Base-by-base conservation (phyloP, 30 jellyfish, hydroid and myxozoan genomes). In the Aurelia sp. region DNA sequence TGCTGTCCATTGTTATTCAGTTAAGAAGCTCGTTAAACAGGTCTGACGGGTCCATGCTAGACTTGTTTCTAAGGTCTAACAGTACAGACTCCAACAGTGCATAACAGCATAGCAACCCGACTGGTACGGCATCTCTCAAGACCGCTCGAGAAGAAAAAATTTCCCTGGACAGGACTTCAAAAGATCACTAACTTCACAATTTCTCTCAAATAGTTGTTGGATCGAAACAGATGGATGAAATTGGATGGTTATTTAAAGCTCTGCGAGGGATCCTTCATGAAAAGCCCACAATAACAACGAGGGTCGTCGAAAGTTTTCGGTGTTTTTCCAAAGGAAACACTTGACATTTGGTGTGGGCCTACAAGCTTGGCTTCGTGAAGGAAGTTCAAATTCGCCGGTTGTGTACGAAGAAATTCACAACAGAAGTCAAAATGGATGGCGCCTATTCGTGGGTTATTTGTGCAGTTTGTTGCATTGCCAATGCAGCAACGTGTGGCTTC, bases 401-500 rank as follows among this genome's bases (percentile, higher is more conserved):
- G 52, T n/a, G 0, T 3, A 18, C 31, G 61, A 17, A 44, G 58
- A 76, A 44, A 38, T 8, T 21, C 2, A n/a, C 66, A 11, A 44
- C 55, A 5, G 55, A 44, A 44, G 9, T 44, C 55, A 70, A 35
- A n/a, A 82, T 82, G 92, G 92, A 82, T 53, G 88, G 86, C 0
- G 5, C 19, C 19, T 78, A 76, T 40, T 74, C 89, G 11, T 94
- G 99, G 99, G 61, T 94, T 53, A 91, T 94, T 1, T 73, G 97
- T 48, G 76, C 75, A 4, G 86, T 84, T 38, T 57, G 96, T 19
- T 89, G 85, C 74, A 16, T 90, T 18, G 97, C 96, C 59, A 96
- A 94, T 47, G 99, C 98, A 0, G 48, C 87, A 10, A 84, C 96
- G n/a, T 22, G 88, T 22, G 99, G 99, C 3, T 79, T 94, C 78